Base-by-base conservation (phyloP, 2,113 vertebrate species). In the Steatornis caripensis region DNA sequence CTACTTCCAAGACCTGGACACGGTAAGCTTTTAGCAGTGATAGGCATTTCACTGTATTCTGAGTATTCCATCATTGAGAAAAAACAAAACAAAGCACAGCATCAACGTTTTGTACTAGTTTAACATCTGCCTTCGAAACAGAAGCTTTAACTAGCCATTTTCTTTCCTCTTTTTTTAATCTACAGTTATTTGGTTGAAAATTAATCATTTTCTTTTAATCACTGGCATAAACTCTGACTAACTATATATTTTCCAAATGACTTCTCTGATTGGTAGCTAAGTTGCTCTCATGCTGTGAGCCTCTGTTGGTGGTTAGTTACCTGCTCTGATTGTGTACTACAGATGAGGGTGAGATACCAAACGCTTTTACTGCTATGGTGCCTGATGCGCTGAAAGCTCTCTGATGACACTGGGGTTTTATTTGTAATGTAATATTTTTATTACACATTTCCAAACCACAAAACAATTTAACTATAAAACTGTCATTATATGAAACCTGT, bases 361-460 rank as follows among this genome's bases (percentile, higher is more conserved):
- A 89, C 39, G 43, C 74, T 27, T 34, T 46, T 32, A n/a, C 34
- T 77, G 70, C 84, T 51, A 10, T 12, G 41, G 61, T 65, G 74
- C 60, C 89, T 91, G 79, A 79, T 72, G 72, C 76, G 76, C 74
- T 94, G 91, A 81, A 81, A 91, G 88, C 65, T 95, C 86, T 51
- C 36, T 90, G 39, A 89, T 0, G 0, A 84, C 41, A 92, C 77
- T 37, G 88, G n/a, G 37, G 23, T 49, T 89, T 80, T 90, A 54
- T 90, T 82, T 77, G 45, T 72, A 95, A 96, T 75, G 51, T 48
- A 89, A 10, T 83, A 89, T 91, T 97, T 95, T 95, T 85, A 95
- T 94, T 95, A 91, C 66, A 72, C 64, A 72, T 93, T 96, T 97
- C 61, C 80, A 94, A 93, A 83, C 84, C 89, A 79, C 85, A 84